A percentile compares a stretch with the other conserved stretches of the same genome.
phyloP scores from a whole-genome alignment of 2,797 vertebrate species.

The Triplophysa yarkandensis region DNA sequence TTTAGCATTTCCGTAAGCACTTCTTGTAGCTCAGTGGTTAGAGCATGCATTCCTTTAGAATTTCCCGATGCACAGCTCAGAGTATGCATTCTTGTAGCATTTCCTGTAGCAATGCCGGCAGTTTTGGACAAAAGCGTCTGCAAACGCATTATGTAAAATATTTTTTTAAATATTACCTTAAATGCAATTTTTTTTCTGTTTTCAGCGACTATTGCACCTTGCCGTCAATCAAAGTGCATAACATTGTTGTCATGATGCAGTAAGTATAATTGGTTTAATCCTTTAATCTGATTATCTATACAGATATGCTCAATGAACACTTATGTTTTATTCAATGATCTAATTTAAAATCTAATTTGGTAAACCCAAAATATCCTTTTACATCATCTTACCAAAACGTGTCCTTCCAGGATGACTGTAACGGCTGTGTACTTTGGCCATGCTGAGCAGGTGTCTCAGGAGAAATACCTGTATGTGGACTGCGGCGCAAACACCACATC shows the following conservation, averaged over 20 bases:
- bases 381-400: conserved; percentile 14
- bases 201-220: conserved; percentile 93
- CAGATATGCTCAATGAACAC: neutral
- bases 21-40: no score
- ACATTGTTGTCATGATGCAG: conserved; percentile 98
- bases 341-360: no score
- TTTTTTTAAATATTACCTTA: no score
- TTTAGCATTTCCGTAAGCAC: no score
- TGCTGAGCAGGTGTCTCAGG: conserved; percentile 92
- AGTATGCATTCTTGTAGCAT: no score
- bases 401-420: conserved; percentile 85
- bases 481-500: conserved; percentile 91
- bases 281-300: no score
- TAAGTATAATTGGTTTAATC: conserved; percentile 75
- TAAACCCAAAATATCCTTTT: no score
- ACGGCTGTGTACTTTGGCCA: conserved; percentile 93
- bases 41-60: no score
- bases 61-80: no score
- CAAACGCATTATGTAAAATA: no score
- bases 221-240: conserved; percentile 91
- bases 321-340: neutral
- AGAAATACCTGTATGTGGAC: conserved; percentile 96
- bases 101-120: no score
- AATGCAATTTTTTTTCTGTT: neutral
- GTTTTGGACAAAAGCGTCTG: no score